These are phyloP conservation scores for Notospermus geniculatus DNA, from an alignment of 1,140 invertebrate species.

Conservation along the genomic window DNA sequence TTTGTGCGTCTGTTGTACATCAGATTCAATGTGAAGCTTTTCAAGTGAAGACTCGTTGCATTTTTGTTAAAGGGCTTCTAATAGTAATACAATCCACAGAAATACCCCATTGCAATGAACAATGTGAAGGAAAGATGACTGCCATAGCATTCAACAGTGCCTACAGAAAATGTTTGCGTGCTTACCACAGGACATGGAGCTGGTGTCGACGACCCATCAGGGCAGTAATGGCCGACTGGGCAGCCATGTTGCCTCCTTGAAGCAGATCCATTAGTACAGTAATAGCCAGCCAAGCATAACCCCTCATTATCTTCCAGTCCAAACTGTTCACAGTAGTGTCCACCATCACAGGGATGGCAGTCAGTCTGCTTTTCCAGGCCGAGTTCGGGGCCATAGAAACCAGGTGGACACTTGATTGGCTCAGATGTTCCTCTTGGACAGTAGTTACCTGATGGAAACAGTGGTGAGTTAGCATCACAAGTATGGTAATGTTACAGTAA, in stretches of 20 bases:
- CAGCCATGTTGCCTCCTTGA: slow-evolving; percentile 35
- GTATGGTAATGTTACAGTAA: no score
- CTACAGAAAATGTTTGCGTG: no score
- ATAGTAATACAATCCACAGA: no score
- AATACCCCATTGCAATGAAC: no score
- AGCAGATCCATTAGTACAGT: slow-evolving; percentile 39
- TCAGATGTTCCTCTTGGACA: slow-evolving; percentile 42
- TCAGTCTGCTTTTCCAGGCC: slow-evolving; percentile 36
- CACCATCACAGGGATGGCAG: slow-evolving; percentile 40
- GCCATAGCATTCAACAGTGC: no score
- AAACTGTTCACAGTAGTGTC: slow-evolving; percentile 40
- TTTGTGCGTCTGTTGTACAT: no score
- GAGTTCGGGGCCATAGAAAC: slow-evolving; percentile 37
- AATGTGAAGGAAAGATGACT: no score
- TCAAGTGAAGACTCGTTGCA: no score
- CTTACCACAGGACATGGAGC: slow-evolving; percentile 22
- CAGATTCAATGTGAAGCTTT: no score
- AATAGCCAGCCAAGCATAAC: slow-evolving; percentile 37
- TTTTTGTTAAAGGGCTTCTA: no score
- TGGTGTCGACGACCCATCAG: slow-evolving; percentile 31
- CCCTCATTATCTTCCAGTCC: slow-evolving; percentile 28
- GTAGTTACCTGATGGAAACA: slow-evolving; percentile 36
- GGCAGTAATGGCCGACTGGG: slow-evolving; percentile 41
- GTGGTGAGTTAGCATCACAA: no score
- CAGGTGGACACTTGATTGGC: slow-evolving; percentile 38